Evolutionary conservation across 2,797 vertebrate species (phyloP).

Genomic region (Pangasius krempfi): DNA sequence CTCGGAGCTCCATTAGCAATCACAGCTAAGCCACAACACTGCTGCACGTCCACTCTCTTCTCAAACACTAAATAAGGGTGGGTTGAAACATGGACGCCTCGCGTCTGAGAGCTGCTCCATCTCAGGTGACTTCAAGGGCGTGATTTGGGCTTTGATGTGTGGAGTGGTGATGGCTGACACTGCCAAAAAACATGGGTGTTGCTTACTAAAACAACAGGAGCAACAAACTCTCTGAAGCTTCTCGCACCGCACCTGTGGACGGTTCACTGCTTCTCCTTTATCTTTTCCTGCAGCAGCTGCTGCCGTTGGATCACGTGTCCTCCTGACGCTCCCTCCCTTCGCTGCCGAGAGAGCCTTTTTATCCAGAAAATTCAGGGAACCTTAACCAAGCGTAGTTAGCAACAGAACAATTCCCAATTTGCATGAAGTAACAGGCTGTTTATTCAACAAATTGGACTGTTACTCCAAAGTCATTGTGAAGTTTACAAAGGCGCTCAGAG

Average conservation of each 20-base stretch:
- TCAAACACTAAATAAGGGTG: slow-evolving; percentile 60
- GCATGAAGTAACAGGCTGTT: slow-evolving; percentile 22
- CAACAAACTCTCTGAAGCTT: slow-evolving; percentile 56
- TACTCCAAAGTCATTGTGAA: slow-evolving; percentile 19
- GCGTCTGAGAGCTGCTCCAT: slow-evolving; percentile 59
- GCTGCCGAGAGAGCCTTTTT: slow-evolving; percentile 42
- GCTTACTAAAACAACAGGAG: slow-evolving; percentile 62
- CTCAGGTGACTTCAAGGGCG: slow-evolving; percentile 62
- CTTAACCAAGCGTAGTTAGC: slow-evolving; percentile 15
- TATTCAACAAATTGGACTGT: slow-evolving; percentile 31
- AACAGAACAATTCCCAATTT: slow-evolving; percentile 11
- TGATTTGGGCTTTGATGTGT: slow-evolving; percentile 62
- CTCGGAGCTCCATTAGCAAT: slow-evolving; percentile 65
- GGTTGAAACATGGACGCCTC: slow-evolving; percentile 51
- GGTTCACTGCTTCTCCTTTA: slow-evolving; percentile 45
- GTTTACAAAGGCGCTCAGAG: slow-evolving; percentile 22
- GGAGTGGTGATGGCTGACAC: slow-evolving; percentile 60
- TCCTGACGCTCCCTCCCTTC: slow-evolving; percentile 35
- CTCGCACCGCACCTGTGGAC: slow-evolving; percentile 55
- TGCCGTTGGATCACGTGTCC: slow-evolving; percentile 16
- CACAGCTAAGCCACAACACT: slow-evolving; percentile 55
- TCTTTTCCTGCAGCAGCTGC: slow-evolving; percentile 48
- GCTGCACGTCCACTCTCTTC: slow-evolving; percentile 47
- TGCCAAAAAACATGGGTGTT: slow-evolving; percentile 56
- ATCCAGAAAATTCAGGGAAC: slow-evolving; percentile 24